phyloP scores from a whole-genome alignment of 30 jellyfish, hydroid and myxozoan species.

The Chironex yamaguchii region DNA sequence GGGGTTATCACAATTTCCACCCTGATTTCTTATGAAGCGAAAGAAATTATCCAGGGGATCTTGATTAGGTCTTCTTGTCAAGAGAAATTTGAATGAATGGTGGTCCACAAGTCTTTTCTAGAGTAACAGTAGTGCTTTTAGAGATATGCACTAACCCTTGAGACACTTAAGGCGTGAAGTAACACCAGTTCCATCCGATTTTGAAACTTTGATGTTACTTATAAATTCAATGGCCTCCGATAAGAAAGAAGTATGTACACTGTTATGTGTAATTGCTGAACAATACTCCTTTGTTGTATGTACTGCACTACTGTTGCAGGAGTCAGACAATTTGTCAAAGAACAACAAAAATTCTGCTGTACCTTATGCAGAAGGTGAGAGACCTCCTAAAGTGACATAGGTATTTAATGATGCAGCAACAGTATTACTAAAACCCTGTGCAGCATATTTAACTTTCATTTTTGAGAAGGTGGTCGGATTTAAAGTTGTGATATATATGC shows the following conservation, averaged over 20 bases:
- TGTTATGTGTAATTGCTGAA: neutral
- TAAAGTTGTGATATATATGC: too few relatives aligned
- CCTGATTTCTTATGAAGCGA: constrained; percentile 32
- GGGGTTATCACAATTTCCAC: constrained; percentile 55
- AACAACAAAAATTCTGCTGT: neutral
- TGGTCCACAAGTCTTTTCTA: constrained; percentile 2
- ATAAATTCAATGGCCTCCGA: neutral
- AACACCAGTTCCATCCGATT: too few relatives aligned
- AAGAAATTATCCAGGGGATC: constrained; percentile 45
- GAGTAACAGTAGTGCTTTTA: neutral
- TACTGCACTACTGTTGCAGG: neutral
- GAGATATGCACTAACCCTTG: constrained; percentile 27
- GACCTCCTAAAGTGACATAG: neutral
- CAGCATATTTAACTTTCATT: neutral
- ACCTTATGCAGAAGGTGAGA: neutral
- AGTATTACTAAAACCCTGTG: neutral
- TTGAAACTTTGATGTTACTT: neutral
- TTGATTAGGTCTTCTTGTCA: constrained; percentile 35
- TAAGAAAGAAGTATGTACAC: neutral
- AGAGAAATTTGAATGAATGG: constrained; percentile 1
- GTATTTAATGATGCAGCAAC: neutral
- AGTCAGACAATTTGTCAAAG: constrained; percentile 1
- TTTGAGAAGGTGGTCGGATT: neutral
- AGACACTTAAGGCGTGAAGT: too few relatives aligned
- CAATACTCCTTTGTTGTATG: neutral